Base-by-base conservation (phyloP, 2,888 invertebrate genomes). In the Gortyna flavago region DNA sequence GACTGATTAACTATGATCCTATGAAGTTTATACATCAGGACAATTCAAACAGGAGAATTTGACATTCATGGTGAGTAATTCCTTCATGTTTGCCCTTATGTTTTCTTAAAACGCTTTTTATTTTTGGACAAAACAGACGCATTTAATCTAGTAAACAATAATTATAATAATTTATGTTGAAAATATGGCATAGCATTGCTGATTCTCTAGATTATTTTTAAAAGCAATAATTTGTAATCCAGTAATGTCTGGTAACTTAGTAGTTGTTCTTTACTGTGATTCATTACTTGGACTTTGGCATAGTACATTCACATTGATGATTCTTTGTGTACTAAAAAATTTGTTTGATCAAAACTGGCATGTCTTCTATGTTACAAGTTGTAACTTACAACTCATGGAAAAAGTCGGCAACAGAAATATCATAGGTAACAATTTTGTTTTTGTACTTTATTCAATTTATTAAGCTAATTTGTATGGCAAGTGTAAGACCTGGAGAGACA, bases 11-110 rank as follows among this genome's bases (percentile, higher is more conserved):
- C 83, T 88, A 91, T 92, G 92, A 91, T 91, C 92, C 86, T 92
- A 91, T 94, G 92, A 93, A 92, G 91, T 89, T n/a, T n/a, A 90
- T 88, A 90, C 86, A 88, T 86, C 83, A 87, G 89, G 80, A 88
- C 80, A 85, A 87, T 88, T 88, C 83, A 88, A 90, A 88, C 84
- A 89, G 89, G 91, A 91, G 91, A 89, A 91, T 90, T 91, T 91
- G 81, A 90, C 91, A 91, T 95, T 94, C 92, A 95, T 96, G 96
- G 96, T 96, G 88, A 96, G 96, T 94, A 84, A 79, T 83, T 16
- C 64, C 51, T 68, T 68, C 35, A n/a, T 32, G 5, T 68, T 48
- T 48, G 21, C 67, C 8, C 2, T 21, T n/a, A 67, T 67, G 41
- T 75, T 73, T 79, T 73, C 51, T 38, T 38, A 38, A n/a, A 35